A percentile compares a stretch with the other conserved stretches of the same genome.
phyloP scores from a whole-genome alignment of 2,113 vertebrate genomes.

The Mesembrinibis cayennensis region DNA sequence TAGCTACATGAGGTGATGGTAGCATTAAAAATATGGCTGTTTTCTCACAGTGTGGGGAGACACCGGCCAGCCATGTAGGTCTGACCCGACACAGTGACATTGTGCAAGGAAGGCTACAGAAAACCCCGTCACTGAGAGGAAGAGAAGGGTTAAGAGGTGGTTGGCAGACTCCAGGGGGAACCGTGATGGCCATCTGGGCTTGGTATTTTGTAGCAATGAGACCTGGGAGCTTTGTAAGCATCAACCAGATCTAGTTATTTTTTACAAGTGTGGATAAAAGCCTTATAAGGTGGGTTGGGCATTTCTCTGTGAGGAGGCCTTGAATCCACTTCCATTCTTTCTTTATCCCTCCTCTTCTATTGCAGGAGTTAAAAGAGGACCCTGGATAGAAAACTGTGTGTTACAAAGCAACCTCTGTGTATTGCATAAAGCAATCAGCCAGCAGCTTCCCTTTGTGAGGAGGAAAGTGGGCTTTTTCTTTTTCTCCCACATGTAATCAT shows the following conservation, averaged over 20 bases:
- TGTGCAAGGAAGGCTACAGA: not conserved
- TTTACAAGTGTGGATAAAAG: not conserved
- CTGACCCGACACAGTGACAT: not conserved
- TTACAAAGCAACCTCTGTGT: constrained; percentile 36
- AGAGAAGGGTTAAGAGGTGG: not conserved
- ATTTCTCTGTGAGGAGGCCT: constrained; percentile 6
- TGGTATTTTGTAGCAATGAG: not conserved
- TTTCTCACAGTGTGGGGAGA: not conserved
- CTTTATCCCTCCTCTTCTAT: constrained; percentile 11
- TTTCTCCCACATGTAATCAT: not conserved
- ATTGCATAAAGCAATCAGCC: constrained; percentile 49
- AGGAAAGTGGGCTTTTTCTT: constrained; percentile 17
- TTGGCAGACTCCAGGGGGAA: not conserved
- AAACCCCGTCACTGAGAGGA: not conserved
- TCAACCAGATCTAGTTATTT: constrained; percentile 1
- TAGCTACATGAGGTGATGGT: not conserved
- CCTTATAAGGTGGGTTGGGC: not conserved
- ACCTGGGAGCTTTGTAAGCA: not conserved
- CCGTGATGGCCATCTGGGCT: not conserved
- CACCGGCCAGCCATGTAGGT: not conserved
- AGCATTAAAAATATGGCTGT: not conserved
- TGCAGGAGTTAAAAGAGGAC: constrained; percentile 40
- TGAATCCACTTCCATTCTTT: constrained; percentile 26
- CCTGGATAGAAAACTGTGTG: not conserved
- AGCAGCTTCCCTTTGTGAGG: constrained; percentile 18